Percentiles rank a stretch among this genome's conserved stretches.
Evolutionary conservation across 2,113 vertebrate genomes (phyloP).

Genomic region (Chauna torquata): DNA sequence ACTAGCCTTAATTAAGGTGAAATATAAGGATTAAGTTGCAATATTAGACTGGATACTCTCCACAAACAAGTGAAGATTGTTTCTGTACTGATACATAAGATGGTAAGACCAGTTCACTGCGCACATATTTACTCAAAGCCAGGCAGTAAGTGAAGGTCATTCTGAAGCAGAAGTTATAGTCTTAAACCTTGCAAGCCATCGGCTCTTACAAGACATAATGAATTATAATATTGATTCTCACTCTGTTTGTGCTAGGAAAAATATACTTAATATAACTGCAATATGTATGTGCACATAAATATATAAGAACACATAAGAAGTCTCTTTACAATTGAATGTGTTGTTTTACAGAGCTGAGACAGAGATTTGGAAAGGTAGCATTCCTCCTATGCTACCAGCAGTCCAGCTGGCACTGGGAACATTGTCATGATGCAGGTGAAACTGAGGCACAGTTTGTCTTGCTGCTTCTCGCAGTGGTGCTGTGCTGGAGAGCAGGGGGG

Average conservation of each 20-base stretch:
- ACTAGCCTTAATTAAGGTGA: neutral
- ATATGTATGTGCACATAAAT: neutral
- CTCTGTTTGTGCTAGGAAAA: neutral
- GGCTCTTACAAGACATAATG: neutral
- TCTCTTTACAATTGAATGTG: neutral
- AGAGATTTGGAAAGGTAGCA: neutral
- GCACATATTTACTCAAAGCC: neutral
- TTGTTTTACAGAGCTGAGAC: neutral
- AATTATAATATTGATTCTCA: neutral
- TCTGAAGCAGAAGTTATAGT: neutral
- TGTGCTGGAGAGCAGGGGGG: neutral
- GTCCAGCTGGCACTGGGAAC: neutral
- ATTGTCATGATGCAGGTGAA: accelerated
- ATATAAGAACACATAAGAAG: neutral
- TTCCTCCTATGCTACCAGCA: neutral
- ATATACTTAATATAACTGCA: neutral
- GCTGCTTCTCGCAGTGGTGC: neutral
- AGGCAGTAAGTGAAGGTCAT: neutral
- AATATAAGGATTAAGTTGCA: constrained; percentile 3
- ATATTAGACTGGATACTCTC: neutral
- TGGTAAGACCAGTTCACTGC: neutral
- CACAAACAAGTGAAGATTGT: neutral
- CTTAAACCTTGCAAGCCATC: neutral
- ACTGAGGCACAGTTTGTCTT: neutral
- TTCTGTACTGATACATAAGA: neutral